Conservation (phyloP, 2,888 invertebrate species). For the Drosophila pseudotalamancana region DNA sequence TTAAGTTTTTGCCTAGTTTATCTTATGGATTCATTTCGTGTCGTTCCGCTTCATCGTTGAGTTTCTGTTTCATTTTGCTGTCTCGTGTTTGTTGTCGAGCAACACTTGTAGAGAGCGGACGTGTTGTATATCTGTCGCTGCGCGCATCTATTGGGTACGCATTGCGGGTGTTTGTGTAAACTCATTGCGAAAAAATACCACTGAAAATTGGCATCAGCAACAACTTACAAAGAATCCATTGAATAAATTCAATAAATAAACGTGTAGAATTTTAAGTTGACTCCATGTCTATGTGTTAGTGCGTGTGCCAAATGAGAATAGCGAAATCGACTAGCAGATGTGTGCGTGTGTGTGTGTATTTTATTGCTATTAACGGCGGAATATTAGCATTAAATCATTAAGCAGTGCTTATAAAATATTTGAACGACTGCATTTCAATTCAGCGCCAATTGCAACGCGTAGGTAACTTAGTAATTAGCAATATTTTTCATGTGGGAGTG, state of each 20-base stretch:
- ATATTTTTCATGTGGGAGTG: constrained; percentile 11
- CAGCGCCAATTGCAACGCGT: constrained; percentile 50
- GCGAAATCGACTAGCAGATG: constrained; percentile 39
- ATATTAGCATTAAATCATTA: constrained; percentile 54
- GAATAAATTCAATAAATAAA: constrained; percentile 42
- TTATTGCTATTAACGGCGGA: constrained; percentile 27
- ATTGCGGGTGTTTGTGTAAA: constrained; percentile 44
- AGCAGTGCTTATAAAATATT: constrained; percentile 42
- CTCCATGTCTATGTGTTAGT: constrained; percentile 13
- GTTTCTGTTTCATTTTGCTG: constrained; percentile 25
- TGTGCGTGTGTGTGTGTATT: constrained; percentile 9
- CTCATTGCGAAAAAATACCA: constrained; percentile 53
- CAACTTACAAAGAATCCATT: constrained; percentile 27
- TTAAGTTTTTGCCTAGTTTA: constrained; percentile 25
- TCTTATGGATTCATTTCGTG: constrained; percentile 10
- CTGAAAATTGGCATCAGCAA: constrained; percentile 27
- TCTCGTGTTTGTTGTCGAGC: constrained; percentile 42
- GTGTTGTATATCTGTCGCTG: constrained; percentile 19
- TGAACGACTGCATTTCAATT: constrained; percentile 36
- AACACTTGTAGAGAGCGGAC: constrained; percentile 39
- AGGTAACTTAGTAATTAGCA: constrained; percentile 63
- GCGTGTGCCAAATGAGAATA: constrained; percentile 42
- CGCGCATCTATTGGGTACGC: constrained; percentile 36
- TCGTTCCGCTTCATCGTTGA: constrained; percentile 14
- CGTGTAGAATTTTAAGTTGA: constrained; percentile 41